Evolutionary conservation across 2,888 invertebrate species (phyloP).

Genomic region (Blastobasis adustella): DNA sequence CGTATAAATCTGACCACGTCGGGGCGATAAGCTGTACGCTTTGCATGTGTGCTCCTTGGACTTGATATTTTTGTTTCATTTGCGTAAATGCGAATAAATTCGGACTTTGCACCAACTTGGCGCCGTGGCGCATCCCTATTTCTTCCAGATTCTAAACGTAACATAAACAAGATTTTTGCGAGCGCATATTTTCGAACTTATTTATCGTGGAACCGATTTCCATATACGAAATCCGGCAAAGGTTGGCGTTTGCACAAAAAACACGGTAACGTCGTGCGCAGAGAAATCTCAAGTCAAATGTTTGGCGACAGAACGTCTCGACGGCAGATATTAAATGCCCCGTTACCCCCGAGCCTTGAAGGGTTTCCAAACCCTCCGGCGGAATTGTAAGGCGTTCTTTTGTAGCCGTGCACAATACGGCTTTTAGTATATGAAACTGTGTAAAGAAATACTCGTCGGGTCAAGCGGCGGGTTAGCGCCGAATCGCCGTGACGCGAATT

Average conservation of each 20-base stretch:
- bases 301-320: slow-evolving; percentile 42
- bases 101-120: too few species aligned
- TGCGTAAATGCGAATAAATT: too few species aligned
- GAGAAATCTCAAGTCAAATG: slow-evolving; percentile 40
- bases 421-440: slow-evolving; percentile 36
- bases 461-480: too few species aligned
- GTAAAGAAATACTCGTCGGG: slow-evolving; percentile 5
- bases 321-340: slow-evolving; percentile 26
- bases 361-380: slow-evolving; percentile 39
- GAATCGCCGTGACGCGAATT: too few species aligned
- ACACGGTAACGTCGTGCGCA: slow-evolving; percentile 26
- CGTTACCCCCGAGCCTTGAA: slow-evolving; percentile 28
- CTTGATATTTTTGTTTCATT: too few species aligned
- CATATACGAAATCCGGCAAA: background rate
- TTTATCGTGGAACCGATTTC: background rate
- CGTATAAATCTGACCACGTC: too few species aligned
- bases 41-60: too few species aligned
- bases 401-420: slow-evolving; percentile 32
- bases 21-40: too few species aligned
- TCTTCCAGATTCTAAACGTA: too few species aligned
- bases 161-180: too few species aligned
- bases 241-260: slow-evolving; percentile 19
- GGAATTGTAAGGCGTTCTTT: slow-evolving; percentile 32
- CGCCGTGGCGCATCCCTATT: too few species aligned
- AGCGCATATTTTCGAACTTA: background rate